Percentiles rank a stretch among this genome's conserved stretches.
phyloP scores from a whole-genome alignment of 2,888 invertebrate genomes.

The Anoplius nigerrimus region DNA sequence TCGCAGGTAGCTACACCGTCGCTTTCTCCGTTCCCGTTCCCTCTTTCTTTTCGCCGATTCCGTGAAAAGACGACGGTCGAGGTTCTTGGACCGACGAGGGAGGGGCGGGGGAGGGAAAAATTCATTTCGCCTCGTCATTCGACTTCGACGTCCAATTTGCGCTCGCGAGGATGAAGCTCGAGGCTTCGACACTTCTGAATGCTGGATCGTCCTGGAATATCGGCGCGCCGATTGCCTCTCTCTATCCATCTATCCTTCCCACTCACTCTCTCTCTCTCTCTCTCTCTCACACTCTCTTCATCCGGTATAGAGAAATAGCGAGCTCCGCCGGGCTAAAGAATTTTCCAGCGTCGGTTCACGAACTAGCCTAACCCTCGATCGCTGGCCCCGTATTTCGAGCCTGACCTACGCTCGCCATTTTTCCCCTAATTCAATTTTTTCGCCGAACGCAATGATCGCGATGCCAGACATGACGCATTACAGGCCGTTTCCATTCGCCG shows the following conservation, averaged over 20 bases:
- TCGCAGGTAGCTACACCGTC: conserved; percentile 36
- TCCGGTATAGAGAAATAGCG: neutral
- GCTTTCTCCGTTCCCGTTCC: conserved; percentile 16
- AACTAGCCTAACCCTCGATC: no score
- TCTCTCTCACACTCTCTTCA: conserved; percentile 11
- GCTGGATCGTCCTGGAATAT: conserved; percentile 12
- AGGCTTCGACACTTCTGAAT: neutral
- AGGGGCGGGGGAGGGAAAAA: conserved; percentile 5
- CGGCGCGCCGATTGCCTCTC: conserved; percentile 1
- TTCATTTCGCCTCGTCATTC: conserved; percentile 24
- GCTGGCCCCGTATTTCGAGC: no score
- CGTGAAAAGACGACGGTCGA: neutral
- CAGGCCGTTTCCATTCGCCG: no score
- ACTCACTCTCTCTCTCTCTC: neutral
- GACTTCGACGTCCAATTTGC: conserved; percentile 37
- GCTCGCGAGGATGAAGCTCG: conserved; percentile 16
- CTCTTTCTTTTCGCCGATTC: conserved; percentile 1
- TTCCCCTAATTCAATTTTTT: no score
- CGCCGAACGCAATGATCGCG: no score
- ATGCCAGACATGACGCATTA: no score
- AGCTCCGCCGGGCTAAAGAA: no score
- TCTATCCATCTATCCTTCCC: neutral
- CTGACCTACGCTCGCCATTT: no score
- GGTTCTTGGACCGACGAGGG: neutral
- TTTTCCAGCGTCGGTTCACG: no score